phyloP scores from a whole-genome alignment of 2,888 invertebrate species.

The Zonitis immaculata region DNA sequence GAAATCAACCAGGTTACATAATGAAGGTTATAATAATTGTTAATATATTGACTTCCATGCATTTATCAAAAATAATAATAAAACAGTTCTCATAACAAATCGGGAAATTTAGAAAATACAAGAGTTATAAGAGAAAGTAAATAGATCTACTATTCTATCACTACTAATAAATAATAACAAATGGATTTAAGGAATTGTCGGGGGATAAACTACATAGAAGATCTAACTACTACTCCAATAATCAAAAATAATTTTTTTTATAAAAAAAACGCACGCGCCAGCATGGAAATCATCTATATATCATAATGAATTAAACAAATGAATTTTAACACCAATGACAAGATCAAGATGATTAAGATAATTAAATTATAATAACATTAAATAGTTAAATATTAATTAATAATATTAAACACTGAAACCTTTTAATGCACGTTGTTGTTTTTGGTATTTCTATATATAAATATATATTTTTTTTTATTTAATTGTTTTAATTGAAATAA shows the following conservation, averaged over 20 bases:
- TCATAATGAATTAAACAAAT: conserved; percentile 4
- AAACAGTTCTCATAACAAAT: neutral
- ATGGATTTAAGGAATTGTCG: conserved; percentile 10
- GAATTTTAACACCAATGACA: conserved; percentile 7
- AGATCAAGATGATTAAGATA: conserved; percentile 8
- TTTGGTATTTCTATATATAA: no score
- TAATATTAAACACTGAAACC: conserved; percentile 38
- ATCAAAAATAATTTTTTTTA: no score
- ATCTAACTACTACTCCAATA: conserved; percentile 30
- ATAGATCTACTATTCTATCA: conserved; percentile 2
- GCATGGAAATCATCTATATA: conserved; percentile 48
- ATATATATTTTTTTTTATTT: conserved; percentile 10
- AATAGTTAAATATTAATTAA: conserved; percentile 20
- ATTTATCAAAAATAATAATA: conserved; percentile 21
- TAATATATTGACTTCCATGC: conserved; percentile 39
- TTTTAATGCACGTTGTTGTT: conserved; percentile 45
- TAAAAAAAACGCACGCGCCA: conserved; percentile 47
- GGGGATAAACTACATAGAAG: conserved; percentile 16
- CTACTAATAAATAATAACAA: conserved; percentile 19
- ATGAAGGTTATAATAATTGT: no score
- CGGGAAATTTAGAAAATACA: neutral
- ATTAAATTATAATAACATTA: conserved; percentile 11
- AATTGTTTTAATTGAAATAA: neutral
- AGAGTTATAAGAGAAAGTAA: conserved; percentile 6
- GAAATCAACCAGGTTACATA: no score